These are phyloP conservation scores for Drosophila ironensis DNA, from an alignment of 1,140 invertebrate species.

Conservation along the genomic window DNA sequence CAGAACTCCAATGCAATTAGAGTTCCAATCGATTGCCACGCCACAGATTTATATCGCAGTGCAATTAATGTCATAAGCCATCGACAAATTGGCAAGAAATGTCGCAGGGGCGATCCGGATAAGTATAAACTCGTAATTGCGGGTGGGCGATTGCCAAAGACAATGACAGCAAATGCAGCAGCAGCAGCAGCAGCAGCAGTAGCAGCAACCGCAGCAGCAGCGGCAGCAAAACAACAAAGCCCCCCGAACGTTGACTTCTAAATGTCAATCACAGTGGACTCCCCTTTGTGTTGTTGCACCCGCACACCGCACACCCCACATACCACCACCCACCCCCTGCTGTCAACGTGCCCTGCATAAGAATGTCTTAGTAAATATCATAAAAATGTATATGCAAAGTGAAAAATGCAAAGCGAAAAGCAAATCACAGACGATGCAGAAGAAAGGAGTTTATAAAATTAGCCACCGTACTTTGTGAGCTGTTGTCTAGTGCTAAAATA, in stretches of 20 bases:
- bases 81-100: conserved; percentile 56
- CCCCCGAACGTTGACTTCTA: conserved; percentile 69
- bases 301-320: no score
- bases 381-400: conserved; percentile 64
- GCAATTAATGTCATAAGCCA: conserved; percentile 57
- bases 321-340: neutral
- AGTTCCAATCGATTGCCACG: neutral
- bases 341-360: conserved; percentile 58
- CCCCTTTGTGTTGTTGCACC: neutral
- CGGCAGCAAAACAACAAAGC: conserved; percentile 22
- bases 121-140: neutral
- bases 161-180: conserved; percentile 37
- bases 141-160: conserved; percentile 38
- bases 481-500: conserved; percentile 68
- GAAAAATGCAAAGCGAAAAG: conserved; percentile 48
- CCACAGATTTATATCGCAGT: conserved; percentile 2
- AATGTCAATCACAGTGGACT: conserved; percentile 66
- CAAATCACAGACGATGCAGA: conserved; percentile 53
- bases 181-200: conserved; percentile 7
- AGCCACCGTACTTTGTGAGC: conserved; percentile 50
- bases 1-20: neutral
- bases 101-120: conserved; percentile 15
- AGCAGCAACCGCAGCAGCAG: conserved; percentile 16
- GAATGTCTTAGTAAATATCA: conserved; percentile 69
- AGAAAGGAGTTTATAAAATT: conserved; percentile 71